Percentiles rank a stretch among this genome's conserved stretches.
Evolutionary conservation across 2,888 invertebrate species (phyloP).

Genomic region (Dryobota labecula): DNA sequence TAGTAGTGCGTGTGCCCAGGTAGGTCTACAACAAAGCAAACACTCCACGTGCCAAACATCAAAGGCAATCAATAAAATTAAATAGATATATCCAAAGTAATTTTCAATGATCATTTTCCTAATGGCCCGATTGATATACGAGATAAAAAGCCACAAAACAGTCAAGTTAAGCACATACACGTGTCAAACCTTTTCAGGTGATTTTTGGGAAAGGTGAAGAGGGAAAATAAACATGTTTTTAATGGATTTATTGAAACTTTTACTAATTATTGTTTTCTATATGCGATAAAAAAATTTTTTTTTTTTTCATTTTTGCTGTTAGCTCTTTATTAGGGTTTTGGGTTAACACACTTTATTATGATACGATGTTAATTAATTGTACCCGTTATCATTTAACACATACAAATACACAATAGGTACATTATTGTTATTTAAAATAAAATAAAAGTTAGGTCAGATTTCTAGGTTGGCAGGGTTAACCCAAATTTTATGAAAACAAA

Average conservation of each 20-base stretch:
- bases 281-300: too few species aligned
- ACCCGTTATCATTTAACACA: background rate
- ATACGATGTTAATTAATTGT: background rate
- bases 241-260: constrained; percentile 3
- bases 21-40: background rate
- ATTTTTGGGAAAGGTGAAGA: background rate
- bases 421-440: too few species aligned
- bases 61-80: constrained; percentile 12
- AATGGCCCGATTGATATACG: background rate
- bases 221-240: background rate
- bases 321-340: background rate
- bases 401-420: too few species aligned
- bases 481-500: background rate
- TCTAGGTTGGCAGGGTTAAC: background rate
- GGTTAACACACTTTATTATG: background rate
- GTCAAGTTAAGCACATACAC: constrained; percentile 30
- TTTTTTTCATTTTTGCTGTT: background rate
- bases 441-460: too few species aligned
- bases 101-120: constrained; percentile 4
- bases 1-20: background rate
- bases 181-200: constrained; percentile 9
- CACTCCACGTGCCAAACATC: constrained; percentile 18
- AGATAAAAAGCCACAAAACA: background rate
- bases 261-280: too few species aligned
- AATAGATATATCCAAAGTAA: background rate